These are phyloP conservation scores for Oryzias dopingdopingensis DNA, from an alignment of 2,797 vertebrate genomes.

Conservation along the genomic window DNA sequence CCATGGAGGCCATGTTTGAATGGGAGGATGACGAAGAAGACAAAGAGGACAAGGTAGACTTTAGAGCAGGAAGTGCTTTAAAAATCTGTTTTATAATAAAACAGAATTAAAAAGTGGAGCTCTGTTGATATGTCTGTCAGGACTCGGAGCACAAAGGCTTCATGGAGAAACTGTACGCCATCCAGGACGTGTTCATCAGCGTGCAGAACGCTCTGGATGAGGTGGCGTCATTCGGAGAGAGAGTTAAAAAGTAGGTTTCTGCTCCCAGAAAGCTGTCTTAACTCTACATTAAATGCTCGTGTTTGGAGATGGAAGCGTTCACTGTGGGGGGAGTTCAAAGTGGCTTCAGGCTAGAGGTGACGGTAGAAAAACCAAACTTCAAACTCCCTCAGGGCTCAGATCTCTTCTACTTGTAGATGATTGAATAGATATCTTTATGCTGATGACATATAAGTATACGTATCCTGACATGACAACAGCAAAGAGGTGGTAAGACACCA, in stretches of 20 bases:
- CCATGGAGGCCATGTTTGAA: slow-evolving; percentile 89
- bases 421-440: too few species aligned
- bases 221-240: slow-evolving; percentile 87
- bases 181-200: slow-evolving; percentile 92
- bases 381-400: too few species aligned
- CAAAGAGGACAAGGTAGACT: slow-evolving; percentile 90
- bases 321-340: too few species aligned
- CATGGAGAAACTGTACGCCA: slow-evolving; percentile 91
- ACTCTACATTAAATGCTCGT: too few species aligned
- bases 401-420: too few species aligned
- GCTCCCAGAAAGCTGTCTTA: too few species aligned
- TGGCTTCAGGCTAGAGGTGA: too few species aligned
- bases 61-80: not conserved
- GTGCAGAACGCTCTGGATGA: slow-evolving; percentile 90
- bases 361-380: too few species aligned
- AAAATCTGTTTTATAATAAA: not conserved
- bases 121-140: slow-evolving; percentile 54
- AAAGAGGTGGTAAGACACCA: too few species aligned
- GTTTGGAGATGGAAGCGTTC: too few species aligned
- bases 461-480: too few species aligned
- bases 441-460: too few species aligned
- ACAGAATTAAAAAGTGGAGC: not conserved
- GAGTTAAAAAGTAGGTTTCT: slow-evolving; percentile 86
- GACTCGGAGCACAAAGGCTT: slow-evolving; percentile 89
- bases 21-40: slow-evolving; percentile 92